Base-by-base conservation (phyloP, 2,888 invertebrate genomes). In the Monoplex corrugatus region DNA sequence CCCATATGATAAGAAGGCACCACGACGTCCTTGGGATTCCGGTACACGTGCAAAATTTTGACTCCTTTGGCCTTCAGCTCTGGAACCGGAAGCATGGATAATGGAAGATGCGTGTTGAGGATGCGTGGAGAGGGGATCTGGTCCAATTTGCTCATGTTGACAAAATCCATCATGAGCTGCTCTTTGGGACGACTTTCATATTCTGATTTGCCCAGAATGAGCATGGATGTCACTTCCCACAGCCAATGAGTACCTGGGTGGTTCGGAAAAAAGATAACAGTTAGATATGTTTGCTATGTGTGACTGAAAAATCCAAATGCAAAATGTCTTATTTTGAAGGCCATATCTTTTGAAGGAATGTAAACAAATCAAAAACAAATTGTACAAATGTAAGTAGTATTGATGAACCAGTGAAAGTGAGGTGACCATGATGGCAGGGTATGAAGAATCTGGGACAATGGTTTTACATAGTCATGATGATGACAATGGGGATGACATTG, bases 211-310 rank as follows among this genome's bases (percentile, higher is more conserved):
- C 86, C 84, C 16, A 57, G n/a, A 19, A 83, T 43, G 75, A 92
- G 80, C 91, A 92, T 91, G 38, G 83, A 75, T 13, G 89, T 28
- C 2, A 92, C 87, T 63, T 92, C 91, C 90, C 90, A 92, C 23
- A 90, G 44, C 92, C 92, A 92, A 72, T 92, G 91, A 38, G 91
- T 91, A 50, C 92, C 92, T 92, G 88, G 38, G n/a, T n/a, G n/a
- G n/a, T n/a, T n/a, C n/a, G n/a, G n/a, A n/a, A n/a, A n/a, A n/a
- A n/a, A n/a, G n/a, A n/a, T n/a, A n/a, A n/a, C n/a, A n/a, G n/a
- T n/a, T n/a, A n/a, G n/a, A n/a, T n/a, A n/a, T n/a, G n/a, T n/a
- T n/a, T n/a, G n/a, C n/a, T n/a, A n/a, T n/a, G n/a, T n/a, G n/a
- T n/a, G n/a, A n/a, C n/a, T n/a, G n/a, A n/a, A n/a, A n/a, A n/a